These are phyloP conservation scores for Trichogramma pretiosum DNA, from an alignment of 1,140 invertebrate species.

Conservation along the genomic window DNA sequence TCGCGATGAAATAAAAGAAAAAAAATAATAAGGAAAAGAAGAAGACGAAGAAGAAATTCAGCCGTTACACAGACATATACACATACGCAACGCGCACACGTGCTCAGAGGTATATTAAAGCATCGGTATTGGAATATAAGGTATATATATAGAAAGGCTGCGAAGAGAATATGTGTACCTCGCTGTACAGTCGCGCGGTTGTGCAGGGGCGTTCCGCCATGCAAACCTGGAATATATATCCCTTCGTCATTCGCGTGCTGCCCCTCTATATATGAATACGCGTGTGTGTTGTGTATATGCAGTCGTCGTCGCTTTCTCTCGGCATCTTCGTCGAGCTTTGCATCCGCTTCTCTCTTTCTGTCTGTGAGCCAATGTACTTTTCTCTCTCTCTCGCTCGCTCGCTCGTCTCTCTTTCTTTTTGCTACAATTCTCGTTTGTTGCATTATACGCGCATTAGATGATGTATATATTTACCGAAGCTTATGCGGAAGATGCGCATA, in stretches of 20 bases:
- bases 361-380: background rate
- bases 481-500: too few relatives aligned
- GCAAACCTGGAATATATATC: slow-evolving; percentile 39
- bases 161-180: slow-evolving; percentile 3
- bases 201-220: slow-evolving; percentile 40
- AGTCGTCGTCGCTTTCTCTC: background rate
- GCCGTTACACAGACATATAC: too few relatives aligned
- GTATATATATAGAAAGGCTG: too few relatives aligned
- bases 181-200: slow-evolving; percentile 18
- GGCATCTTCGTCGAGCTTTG: background rate
- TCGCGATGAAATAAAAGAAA: too few relatives aligned
- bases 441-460: too few relatives aligned
- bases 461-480: too few relatives aligned
- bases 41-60: slow-evolving; percentile 5
- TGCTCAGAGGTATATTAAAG: slow-evolving; percentile 15
- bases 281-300: background rate
- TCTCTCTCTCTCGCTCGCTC: background rate
- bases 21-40: background rate
- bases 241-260: slow-evolving; percentile 3
- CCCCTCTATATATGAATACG: slow-evolving; percentile 8
- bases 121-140: slow-evolving; percentile 2
- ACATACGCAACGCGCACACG: slow-evolving; percentile 1
- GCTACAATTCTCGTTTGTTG: too few relatives aligned
- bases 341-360: background rate
- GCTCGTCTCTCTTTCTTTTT: too few relatives aligned